Evolutionary conservation across 2,113 vertebrate species (phyloP).

Genomic region (Mormoops blainvillei): DNA sequence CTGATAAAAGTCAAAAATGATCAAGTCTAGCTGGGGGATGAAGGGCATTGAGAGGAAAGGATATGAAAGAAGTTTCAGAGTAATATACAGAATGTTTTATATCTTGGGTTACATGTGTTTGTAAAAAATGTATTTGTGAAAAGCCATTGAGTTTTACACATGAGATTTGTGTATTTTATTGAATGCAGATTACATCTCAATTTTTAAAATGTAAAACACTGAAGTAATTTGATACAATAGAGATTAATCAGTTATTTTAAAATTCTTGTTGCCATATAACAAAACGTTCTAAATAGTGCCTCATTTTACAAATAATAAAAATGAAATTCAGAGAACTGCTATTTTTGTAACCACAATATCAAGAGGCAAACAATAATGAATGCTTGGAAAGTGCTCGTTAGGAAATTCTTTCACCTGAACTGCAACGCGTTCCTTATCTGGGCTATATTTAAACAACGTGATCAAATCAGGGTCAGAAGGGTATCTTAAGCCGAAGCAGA

Average conservation of each 20-base stretch:
- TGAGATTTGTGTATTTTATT: not conserved
- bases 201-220: not conserved
- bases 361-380: not conserved
- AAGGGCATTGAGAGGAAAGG: not conserved
- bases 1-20: not conserved
- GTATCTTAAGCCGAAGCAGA: slow-evolving; percentile 44
- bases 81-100: not conserved
- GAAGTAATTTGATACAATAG: not conserved
- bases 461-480: slow-evolving; percentile 44
- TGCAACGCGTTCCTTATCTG: slow-evolving; percentile 24
- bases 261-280: not conserved
- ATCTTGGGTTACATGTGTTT: not conserved
- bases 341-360: not conserved
- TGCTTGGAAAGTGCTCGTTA: not conserved
- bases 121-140: not conserved
- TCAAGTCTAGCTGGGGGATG: not conserved
- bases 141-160: not conserved
- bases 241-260: not conserved
- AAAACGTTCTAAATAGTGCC: not conserved
- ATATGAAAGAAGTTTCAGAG: not conserved
- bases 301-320: slow-evolving; percentile 23
- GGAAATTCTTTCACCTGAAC: slow-evolving; percentile 6
- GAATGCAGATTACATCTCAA: not conserved
- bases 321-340: not conserved
- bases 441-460: slow-evolving; percentile 44